Base-by-base conservation (phyloP, 2,113 vertebrate genomes). In the Acanthisitta chloris region DNA sequence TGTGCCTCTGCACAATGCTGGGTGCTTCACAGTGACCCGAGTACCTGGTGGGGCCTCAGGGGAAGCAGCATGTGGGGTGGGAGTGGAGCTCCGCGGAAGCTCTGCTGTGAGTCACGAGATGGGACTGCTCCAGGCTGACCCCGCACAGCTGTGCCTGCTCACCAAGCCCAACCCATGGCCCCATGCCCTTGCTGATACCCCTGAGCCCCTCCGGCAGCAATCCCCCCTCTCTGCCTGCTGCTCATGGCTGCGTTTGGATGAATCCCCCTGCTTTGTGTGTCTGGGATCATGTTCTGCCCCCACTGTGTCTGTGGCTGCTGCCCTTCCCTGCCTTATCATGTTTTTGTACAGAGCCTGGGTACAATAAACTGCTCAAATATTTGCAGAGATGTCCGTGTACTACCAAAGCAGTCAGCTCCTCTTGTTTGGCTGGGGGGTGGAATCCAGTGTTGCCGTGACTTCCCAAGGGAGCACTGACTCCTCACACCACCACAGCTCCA, bases 301-400 rank as follows among this genome's bases (percentile, higher is more conserved):
- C 0, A 0, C 40, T 11, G 76, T 46, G 34, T 23, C 89, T 67
- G 54, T 72, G 52, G 18, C 54, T 73, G 67, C 74, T 54, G 91
- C 93, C 49, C 81, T 87, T 85, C 88, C 77, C 57, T 28, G n/a
- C 49, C 95, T 94, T 96, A 96, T 94, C 94, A 59, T 94, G 96
- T 93, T 94, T 92, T 96, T 90, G 95, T 91, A 34, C 87, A 34
- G 78, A 90, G 66, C 81, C 24, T 49, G 12, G 77, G 49, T 57
- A 64, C 5, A 11, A 94, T 96, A 90, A 93, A 73, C 70, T 54
- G 69, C 42, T 89, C 94, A 97, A 96, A 96, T 97, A 97, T 96
- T 96, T 96, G 92, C 19, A 1, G 81, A 90, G 87, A 49, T 89
- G 90, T 72, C 90, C 43, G 3, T 25, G 36, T 45, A 65, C 8